Evolutionary conservation across 2,113 vertebrate species (phyloP), one percentile per base, ranked within the genome.

Genomic region (Pterocles burchelli): DNA sequence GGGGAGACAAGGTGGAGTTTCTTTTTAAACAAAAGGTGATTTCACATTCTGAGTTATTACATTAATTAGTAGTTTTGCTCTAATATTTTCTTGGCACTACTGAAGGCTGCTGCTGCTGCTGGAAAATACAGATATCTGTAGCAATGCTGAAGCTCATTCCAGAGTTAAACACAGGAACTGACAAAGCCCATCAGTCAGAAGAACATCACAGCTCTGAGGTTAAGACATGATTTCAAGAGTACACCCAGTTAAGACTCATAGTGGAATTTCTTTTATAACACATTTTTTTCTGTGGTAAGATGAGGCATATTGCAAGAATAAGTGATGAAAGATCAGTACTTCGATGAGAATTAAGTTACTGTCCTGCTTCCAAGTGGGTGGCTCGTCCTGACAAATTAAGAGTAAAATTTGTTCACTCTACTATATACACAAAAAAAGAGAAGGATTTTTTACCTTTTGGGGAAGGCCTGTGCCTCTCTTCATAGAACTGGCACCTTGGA

Each of bases 51-150:
- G 94, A 97, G 91, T 95, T 92, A 79, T 94, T 97, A 77, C 77
- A 67, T 95, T 97, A 97, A 98, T 98, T 97, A 97, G 97, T 67
- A 95, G 96, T 92, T 91, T 91, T 88, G 85, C 93, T 82, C 71
- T 90, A 77, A 82, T 94, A 93, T 94, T 92, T 94, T 91, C 95
- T 94, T 94, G 66, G 82, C 93, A 55, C 76, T 61, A 79, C 67
- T 88, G 73, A 65, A 84, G 88, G 86, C 94, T 72, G 59, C 80
- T 80, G 86, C 87, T 90, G 93, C 85, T 73, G 85, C 94, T 78
- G 85, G 78, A 81, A 95, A 96, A 95, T 93, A 92, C 89, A 95
- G 98, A 83, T 90, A 77, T 90, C 88, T 88, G 74, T 65, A 62
- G 91, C 85, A 74, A 74, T 2, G 4, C 89, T 58, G 58, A 82